These are phyloP conservation scores for Magallana ariakensis DNA, from an alignment of 1,140 invertebrate species.

Conservation along the genomic window DNA sequence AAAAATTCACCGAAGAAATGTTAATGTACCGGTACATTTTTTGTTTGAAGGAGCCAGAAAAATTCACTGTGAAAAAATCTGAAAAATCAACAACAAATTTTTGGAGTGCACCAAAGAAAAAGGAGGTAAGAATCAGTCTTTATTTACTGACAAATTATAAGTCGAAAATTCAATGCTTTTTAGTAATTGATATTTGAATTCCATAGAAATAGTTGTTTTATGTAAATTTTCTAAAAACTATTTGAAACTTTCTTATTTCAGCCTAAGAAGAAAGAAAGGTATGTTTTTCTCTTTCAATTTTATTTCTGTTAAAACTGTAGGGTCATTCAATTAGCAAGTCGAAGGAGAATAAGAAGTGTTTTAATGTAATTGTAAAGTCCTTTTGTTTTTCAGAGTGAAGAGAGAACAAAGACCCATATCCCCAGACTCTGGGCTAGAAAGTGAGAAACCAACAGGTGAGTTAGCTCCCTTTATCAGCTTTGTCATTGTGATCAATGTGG, in stretches of 20 bases:
- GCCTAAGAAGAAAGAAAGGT: slow-evolving; percentile 7
- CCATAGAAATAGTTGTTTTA: too few relatives aligned
- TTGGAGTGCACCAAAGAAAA: slow-evolving; percentile 38
- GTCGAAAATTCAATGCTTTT: too few relatives aligned
- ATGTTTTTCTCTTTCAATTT: neutral
- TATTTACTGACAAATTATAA: too few relatives aligned
- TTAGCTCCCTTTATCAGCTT: neutral
- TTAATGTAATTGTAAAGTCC: neutral
- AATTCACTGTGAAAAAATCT: slow-evolving; percentile 52
- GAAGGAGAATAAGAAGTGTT: neutral
- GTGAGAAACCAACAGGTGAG: slow-evolving; percentile 55
- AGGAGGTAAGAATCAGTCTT: neutral
- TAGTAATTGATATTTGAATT: too few relatives aligned
- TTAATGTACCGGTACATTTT: too few relatives aligned
- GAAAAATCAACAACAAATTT: slow-evolving; percentile 42
- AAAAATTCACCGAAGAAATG: too few relatives aligned
- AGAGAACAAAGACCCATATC: neutral
- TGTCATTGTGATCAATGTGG: too few relatives aligned
- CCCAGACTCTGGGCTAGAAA: slow-evolving; percentile 55
- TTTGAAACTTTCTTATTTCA: neutral
- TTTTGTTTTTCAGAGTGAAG: slow-evolving; percentile 27
- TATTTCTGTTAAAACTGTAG: neutral
- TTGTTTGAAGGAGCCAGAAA: slow-evolving; percentile 45
- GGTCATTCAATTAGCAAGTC: neutral
- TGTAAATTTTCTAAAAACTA: too few relatives aligned